Evolutionary conservation across 2,113 vertebrate species (phyloP).

Genomic region (Hemicordylus capensis): DNA sequence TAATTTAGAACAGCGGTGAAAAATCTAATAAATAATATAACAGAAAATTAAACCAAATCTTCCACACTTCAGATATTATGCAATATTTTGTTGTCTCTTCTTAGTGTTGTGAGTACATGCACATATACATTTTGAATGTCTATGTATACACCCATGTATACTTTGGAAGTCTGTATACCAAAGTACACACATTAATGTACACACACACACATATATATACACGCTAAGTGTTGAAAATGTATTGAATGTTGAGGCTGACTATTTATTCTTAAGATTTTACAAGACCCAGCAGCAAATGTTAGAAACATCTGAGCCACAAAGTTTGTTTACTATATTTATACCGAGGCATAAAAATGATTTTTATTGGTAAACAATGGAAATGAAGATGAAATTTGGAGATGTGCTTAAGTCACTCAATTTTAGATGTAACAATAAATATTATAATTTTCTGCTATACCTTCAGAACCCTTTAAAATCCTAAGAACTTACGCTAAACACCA

Average conservation of each 20-base stretch:
- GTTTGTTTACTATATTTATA: not conserved
- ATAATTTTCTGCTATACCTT: not conserved
- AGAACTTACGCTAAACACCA: not conserved
- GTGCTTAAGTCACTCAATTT: not conserved
- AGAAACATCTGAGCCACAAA: not conserved
- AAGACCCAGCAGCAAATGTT: not conserved
- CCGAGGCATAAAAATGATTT: not conserved
- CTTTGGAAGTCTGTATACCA: not conserved
- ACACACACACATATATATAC: not conserved
- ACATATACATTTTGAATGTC: constrained; percentile 23
- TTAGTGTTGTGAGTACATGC: constrained; percentile 35
- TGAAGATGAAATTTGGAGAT: not conserved
- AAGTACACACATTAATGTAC: not conserved
- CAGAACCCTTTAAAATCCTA: not conserved
- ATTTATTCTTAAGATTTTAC: not conserved
- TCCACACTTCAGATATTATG: constrained; percentile 30
- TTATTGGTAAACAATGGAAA: not conserved
- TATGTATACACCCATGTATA: not conserved
- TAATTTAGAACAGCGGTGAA: constrained; percentile 32
- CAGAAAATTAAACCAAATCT: constrained; percentile 56
- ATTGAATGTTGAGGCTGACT: not conserved
- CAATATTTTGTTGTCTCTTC: constrained; percentile 18
- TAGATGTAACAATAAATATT: not conserved
- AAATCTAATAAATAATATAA: constrained; percentile 44
- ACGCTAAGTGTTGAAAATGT: not conserved